These are phyloP conservation scores for Torymus aiolomorphi DNA, from an alignment of 2,888 invertebrate species.

Conservation along the genomic window DNA sequence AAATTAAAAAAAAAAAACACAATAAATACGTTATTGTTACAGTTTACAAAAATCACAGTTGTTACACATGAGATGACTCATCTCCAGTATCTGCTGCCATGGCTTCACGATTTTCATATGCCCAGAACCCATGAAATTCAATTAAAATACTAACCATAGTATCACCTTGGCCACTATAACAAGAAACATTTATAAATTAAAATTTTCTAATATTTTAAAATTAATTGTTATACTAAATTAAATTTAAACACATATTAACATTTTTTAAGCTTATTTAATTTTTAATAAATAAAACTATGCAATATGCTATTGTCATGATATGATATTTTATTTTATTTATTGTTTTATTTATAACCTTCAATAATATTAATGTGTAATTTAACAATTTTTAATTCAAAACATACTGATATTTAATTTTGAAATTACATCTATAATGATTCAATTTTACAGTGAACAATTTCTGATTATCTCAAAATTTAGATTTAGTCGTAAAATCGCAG, in stretches of 20 bases:
- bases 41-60: slow-evolving; percentile 42
- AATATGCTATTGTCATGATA: no score
- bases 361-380: no score
- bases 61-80: slow-evolving; percentile 73
- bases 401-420: no score
- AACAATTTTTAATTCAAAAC: no score
- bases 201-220: slow-evolving; percentile 5
- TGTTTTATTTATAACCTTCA: no score
- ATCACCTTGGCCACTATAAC: slow-evolving; percentile 91
- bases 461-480: no score
- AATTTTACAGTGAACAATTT: no score
- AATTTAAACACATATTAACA: slow-evolving; percentile 3
- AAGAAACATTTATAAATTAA: slow-evolving; percentile 19
- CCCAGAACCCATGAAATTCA: slow-evolving; percentile 97
- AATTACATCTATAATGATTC: no score
- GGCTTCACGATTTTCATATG: slow-evolving; percentile 94
- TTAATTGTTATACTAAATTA: slow-evolving; percentile 38
- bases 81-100: slow-evolving; percentile 81
- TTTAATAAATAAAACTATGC: no score
- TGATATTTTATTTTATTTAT: no score
- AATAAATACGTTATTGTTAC: slow-evolving; percentile 27
- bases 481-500: no score
- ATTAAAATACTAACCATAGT: slow-evolving; percentile 95
- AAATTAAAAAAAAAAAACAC: slow-evolving; percentile 39
- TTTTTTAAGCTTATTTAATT: background rate